These are phyloP conservation scores for Sinelater perroti DNA, from an alignment of 2,888 invertebrate species.

Conservation along the genomic window DNA sequence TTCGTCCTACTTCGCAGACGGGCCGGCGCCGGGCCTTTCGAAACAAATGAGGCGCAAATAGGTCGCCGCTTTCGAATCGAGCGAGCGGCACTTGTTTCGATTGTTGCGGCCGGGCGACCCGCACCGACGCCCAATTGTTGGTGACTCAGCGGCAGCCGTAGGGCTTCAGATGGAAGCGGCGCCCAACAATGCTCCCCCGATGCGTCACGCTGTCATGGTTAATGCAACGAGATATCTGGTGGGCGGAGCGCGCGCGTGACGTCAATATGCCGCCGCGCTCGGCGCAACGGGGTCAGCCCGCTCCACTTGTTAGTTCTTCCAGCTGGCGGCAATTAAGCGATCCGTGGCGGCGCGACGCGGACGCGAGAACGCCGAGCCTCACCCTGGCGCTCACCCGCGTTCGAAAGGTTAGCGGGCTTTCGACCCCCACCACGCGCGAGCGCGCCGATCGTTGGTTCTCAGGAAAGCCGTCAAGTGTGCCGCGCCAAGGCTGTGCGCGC, in stretches of 20 bases:
- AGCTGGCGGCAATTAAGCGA: constrained; percentile 23
- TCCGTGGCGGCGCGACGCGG: too few relatives aligned
- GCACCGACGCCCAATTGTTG: constrained; percentile 5
- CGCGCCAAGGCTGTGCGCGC: constrained; percentile 30
- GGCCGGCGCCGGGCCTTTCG: constrained; percentile 25
- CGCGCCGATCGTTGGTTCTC: constrained; percentile 33
- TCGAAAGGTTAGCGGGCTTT: constrained; percentile 9
- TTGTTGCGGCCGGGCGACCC: too few relatives aligned
- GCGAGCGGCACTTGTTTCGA: too few relatives aligned
- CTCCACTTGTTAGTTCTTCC: constrained; percentile 30
- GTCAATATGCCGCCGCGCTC: constrained; percentile 42
- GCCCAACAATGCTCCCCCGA: constrained; percentile 41
- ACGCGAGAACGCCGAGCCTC: not conserved
- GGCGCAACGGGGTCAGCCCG: constrained; percentile 39
- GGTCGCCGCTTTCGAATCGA: constrained; percentile 33
- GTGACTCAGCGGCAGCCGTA: constrained; percentile 32
- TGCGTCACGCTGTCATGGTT: constrained; percentile 45
- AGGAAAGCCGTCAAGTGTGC: constrained; percentile 45
- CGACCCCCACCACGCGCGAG: constrained; percentile 5
- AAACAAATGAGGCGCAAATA: constrained; percentile 27
- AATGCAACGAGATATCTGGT: constrained; percentile 41
- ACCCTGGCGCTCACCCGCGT: not conserved
- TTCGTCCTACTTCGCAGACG: constrained; percentile 35
- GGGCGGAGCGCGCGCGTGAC: constrained; percentile 43
- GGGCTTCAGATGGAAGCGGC: too few relatives aligned